These are phyloP conservation scores for Phlogophora meticulosa DNA, from an alignment of 2,888 invertebrate species.

Conservation along the genomic window DNA sequence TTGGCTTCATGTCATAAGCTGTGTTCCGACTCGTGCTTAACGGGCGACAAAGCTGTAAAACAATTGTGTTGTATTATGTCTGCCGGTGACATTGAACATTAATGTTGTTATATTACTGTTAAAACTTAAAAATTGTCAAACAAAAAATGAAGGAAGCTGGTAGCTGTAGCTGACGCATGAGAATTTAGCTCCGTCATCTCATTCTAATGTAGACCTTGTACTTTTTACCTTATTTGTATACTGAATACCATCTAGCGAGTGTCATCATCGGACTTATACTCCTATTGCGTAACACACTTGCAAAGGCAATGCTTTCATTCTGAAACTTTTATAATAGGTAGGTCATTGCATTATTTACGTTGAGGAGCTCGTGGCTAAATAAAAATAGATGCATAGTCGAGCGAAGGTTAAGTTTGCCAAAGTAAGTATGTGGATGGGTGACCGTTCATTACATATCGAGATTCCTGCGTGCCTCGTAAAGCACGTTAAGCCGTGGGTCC, in stretches of 20 bases:
- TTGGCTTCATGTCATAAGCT: neutral
- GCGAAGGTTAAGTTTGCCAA: no score
- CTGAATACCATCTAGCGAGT: neutral
- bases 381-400: no score
- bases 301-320: no score
- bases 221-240: no score
- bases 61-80: conserved; percentile 64
- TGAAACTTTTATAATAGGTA: neutral
- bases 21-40: conserved; percentile 30
- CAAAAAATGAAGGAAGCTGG: conserved; percentile 20
- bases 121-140: conserved; percentile 27
- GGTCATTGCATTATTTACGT: no score
- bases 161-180: conserved; percentile 13
- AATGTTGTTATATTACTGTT: conserved; percentile 54
- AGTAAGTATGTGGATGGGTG: no score
- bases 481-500: no score
- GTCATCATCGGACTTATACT: neutral
- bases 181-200: neutral
- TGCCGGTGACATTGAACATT: conserved; percentile 65
- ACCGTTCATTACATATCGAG: no score
- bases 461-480: no score
- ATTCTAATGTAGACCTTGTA: neutral
- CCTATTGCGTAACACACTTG: no score
- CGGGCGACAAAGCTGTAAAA: conserved; percentile 64
- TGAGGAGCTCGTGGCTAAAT: no score